Conservation (phyloP, 23 tunicate species). For the Clavelina lepadiformis region DNA sequence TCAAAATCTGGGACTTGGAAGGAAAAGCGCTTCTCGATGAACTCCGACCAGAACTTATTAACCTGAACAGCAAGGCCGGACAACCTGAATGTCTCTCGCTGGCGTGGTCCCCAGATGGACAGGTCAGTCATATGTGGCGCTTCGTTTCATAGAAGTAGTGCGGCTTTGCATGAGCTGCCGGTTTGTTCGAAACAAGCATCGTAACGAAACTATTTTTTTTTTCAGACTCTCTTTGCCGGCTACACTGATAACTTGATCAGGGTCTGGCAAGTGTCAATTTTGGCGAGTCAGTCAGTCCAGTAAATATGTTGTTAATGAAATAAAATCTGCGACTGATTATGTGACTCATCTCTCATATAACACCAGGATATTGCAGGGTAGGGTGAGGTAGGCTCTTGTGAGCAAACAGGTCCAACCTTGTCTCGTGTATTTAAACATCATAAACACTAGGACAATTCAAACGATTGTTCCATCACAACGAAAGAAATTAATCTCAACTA, state of each 20-base stretch:
- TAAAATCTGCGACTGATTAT: no score
- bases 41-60: conserved; percentile 88
- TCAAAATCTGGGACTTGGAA: conserved; percentile 99
- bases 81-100: conserved; percentile 94
- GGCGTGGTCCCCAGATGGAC: conserved; percentile 98
- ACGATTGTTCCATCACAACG: no score
- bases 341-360: no score
- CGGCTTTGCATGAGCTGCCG: background rate
- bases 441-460: no score
- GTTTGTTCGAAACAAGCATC: background rate
- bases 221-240: conserved; percentile 95
- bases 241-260: conserved; percentile 93
- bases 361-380: no score
- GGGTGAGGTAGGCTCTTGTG: no score
- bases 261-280: conserved; percentile 96
- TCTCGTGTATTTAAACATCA: no score
- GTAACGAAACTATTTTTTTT: conserved; percentile 15
- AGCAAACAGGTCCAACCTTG: no score
- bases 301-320: no score
- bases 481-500: no score
- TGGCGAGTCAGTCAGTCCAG: conserved; percentile 69
- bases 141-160: background rate
- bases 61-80: conserved; percentile 84
- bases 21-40: conserved; percentile 96
- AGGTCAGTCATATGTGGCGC: conserved; percentile 13